Evolutionary conservation across 1,140 invertebrate species (phyloP).

Genomic region (Paralvinella palmiformis): DNA sequence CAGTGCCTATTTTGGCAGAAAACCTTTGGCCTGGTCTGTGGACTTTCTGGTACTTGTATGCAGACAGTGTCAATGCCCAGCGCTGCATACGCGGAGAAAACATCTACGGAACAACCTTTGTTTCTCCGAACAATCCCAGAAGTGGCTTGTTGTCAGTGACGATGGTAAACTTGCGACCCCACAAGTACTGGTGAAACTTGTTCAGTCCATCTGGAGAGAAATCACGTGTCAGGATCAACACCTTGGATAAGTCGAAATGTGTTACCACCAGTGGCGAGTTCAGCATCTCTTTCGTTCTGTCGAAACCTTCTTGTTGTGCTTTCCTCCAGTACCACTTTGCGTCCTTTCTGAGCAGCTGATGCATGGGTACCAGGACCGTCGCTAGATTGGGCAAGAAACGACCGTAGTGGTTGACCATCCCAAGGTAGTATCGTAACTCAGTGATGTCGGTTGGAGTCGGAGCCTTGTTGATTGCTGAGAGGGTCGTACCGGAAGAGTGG

Average conservation of each 20-base stretch:
- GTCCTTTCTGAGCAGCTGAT: constrained; percentile 1
- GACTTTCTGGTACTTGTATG: constrained; percentile 5
- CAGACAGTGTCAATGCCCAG: constrained; percentile 6
- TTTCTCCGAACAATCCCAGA: constrained; percentile 8
- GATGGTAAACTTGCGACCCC: constrained; percentile 7
- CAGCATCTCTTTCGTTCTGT: constrained; percentile 7
- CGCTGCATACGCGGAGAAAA: neutral
- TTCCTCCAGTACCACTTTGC: constrained; percentile 3
- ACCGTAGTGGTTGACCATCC: constrained; percentile 6
- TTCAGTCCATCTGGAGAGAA: neutral
- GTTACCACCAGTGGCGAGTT: neutral
- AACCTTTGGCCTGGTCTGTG: too few species aligned
- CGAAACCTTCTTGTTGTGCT: constrained; percentile 3
- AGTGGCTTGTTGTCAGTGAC: constrained; percentile 13
- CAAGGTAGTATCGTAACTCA: constrained; percentile 6
- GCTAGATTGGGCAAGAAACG: constrained; percentile 9
- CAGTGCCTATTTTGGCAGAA: too few species aligned
- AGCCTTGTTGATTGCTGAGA: neutral
- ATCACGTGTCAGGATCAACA: constrained; percentile 4
- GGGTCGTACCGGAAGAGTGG: neutral
- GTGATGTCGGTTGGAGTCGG: neutral
- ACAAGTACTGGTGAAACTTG: constrained; percentile 6
- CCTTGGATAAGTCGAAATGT: constrained; percentile 2
- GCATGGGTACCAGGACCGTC: neutral
- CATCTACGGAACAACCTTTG: neutral